phyloP scores from a whole-genome alignment of 2,888 invertebrate species.

The Apamea anceps region DNA sequence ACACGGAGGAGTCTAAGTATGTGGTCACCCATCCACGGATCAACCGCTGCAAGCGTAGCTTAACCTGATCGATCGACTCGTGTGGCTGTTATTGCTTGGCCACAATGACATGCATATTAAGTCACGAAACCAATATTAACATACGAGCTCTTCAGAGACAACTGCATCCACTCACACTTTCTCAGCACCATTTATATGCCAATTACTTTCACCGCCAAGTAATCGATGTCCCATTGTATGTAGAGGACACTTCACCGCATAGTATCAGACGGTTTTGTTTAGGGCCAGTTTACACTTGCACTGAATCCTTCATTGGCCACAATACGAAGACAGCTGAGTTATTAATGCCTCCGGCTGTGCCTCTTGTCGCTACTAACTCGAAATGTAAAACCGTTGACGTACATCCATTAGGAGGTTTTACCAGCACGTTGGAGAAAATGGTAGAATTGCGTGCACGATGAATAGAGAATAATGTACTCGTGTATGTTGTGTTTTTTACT shows the following conservation, averaged over 20 bases:
- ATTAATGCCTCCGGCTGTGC: conserved; percentile 76
- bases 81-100: no score
- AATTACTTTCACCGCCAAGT: conserved; percentile 79
- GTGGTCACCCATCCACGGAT: no score
- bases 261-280: conserved; percentile 69
- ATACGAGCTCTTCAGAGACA: conserved; percentile 30
- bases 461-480: background rate
- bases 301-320: conserved; percentile 77
- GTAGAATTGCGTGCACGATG: background rate
- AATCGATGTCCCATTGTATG: conserved; percentile 81
- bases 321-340: conserved; percentile 75
- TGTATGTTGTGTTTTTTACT: background rate
- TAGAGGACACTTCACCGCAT: conserved; percentile 66
- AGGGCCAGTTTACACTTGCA: conserved; percentile 72
- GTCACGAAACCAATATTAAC: conserved; percentile 4
- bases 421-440: background rate
- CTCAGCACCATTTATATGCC: conserved; percentile 74
- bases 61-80: no score
- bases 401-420: conserved; percentile 57
- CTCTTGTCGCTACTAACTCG: conserved; percentile 70
- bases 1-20: no score
- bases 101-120: conserved; percentile 11
- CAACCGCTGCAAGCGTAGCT: no score
- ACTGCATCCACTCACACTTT: conserved; percentile 48
- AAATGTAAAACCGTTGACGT: conserved; percentile 64